Base-by-base conservation (phyloP, 2,797 vertebrate species). In the Chlorospingus flavigularis region DNA sequence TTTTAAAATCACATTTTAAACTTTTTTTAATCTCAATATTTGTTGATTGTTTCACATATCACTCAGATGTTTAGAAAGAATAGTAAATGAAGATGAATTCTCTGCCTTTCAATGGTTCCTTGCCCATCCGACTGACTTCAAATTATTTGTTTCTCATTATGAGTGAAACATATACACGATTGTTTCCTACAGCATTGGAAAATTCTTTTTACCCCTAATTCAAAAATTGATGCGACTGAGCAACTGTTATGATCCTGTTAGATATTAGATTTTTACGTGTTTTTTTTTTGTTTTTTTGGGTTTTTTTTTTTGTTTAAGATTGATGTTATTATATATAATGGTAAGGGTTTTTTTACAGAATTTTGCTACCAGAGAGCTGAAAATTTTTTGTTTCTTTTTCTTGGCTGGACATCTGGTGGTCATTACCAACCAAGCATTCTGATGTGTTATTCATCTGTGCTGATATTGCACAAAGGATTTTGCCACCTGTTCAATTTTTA, bases 401-500 rank as follows among this genome's bases (percentile, higher is more conserved):
- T 85, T 81, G 70, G 7, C 5, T 57, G 94, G 88, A 81, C 90
- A 96, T 88, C 93, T 93, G 93, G 54, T 88, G 13, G 11, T 40
- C 73, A 90, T 93, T 95, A 96, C 90, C 75, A 92, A 82, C 42
- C 71, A 92, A 31, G 31, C 50, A 73, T 73, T 85, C 51, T 40
- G 75, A 93, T 57, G 76, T 78, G 19, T n/a, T 90, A 87, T 90
- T 94, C 78, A 82, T 94, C 84, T 87, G 51, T 63, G 85, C 50
- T 65, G 60, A 57, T 76, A 84, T 42, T 89, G 77, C 84, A 72
- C 84, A 24, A 70, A 94, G 83, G 91, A 90, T 50, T 45, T 58
- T 77, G 18, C 82, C 87, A 96, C 94, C 93, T 97, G 95, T 89
- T 95, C 14, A 2, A 17, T 61, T 91, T 79, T 68, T 73, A 86